Evolutionary conservation across 1,140 invertebrate species (phyloP).

Genomic region (Drosophila takahashii): DNA sequence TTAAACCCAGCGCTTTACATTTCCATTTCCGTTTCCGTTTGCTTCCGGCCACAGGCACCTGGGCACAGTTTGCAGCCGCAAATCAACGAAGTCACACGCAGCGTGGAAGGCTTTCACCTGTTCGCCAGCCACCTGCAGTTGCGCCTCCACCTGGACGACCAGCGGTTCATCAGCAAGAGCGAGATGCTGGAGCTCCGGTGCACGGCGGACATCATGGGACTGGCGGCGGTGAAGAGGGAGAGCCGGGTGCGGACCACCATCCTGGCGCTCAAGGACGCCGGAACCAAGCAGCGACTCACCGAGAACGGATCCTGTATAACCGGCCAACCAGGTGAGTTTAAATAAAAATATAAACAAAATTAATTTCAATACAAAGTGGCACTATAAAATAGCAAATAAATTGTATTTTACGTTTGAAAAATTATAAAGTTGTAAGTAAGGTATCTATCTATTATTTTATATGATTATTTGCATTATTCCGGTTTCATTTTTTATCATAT

Average conservation of each 20-base stretch:
- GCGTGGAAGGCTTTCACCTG: slow-evolving; percentile 72
- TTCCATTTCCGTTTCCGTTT: slow-evolving; percentile 11
- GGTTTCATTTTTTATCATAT: too few relatives aligned
- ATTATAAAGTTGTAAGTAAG: neutral
- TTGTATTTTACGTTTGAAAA: too few relatives aligned
- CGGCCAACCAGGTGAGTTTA: slow-evolving; percentile 57
- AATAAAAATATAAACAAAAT: too few relatives aligned
- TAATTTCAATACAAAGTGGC: too few relatives aligned
- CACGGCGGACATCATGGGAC: slow-evolving; percentile 73
- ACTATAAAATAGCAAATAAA: too few relatives aligned
- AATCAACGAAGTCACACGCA: slow-evolving; percentile 79
- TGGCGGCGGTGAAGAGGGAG: slow-evolving; percentile 53
- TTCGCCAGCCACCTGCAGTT: slow-evolving; percentile 75
- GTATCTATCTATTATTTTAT: neutral
- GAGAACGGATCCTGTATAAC: slow-evolving; percentile 63
- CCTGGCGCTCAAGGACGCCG: slow-evolving; percentile 72
- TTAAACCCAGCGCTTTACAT: slow-evolving; percentile 7
- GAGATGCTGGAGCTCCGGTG: slow-evolving; percentile 78
- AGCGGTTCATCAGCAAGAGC: slow-evolving; percentile 77
- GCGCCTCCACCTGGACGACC: slow-evolving; percentile 75
- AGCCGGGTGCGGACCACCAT: slow-evolving; percentile 63
- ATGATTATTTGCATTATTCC: too few relatives aligned
- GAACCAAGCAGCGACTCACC: slow-evolving; percentile 72
- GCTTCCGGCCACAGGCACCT: slow-evolving; percentile 60
- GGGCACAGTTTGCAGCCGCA: slow-evolving; percentile 69